Evolutionary conservation across 2,797 vertebrate genomes (phyloP).

Genomic region (Halcyon smyrnensis): DNA sequence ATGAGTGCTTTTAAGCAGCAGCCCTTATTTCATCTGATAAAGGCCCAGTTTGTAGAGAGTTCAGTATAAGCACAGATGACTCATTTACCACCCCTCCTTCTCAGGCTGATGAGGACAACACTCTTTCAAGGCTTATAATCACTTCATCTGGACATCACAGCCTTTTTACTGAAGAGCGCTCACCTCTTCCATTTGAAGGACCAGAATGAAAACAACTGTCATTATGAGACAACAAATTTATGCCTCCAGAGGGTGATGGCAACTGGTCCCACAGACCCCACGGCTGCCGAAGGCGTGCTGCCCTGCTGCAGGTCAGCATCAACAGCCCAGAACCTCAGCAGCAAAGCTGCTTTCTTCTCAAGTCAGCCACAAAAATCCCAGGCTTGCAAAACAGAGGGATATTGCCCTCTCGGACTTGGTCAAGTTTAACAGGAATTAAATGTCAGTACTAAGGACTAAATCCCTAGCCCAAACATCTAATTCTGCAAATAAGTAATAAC

Average conservation of each 20-base stretch:
- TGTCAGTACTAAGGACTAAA: neutral
- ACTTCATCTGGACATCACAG: neutral
- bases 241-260: neutral
- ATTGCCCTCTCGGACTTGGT: neutral
- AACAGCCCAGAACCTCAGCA: neutral
- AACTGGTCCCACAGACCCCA: neutral
- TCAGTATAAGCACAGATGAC: neutral
- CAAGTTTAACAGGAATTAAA: neutral
- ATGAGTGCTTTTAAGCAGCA: neutral
- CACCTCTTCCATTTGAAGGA: neutral
- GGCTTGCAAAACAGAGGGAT: neutral
- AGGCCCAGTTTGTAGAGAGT: neutral
- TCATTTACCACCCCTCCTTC: neutral
- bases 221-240: accelerated
- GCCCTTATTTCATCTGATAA: neutral
- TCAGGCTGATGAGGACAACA: neutral
- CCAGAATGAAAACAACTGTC: accelerated
- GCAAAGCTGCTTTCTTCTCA: neutral
- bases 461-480: neutral
- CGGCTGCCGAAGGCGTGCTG: accelerated
- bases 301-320: neutral
- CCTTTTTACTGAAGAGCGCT: neutral
- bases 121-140: neutral
- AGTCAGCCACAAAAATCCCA: neutral
- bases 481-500: neutral